These are phyloP conservation scores for Chaenodraco wilsoni DNA, from an alignment of 2,797 vertebrate genomes.

Conservation along the genomic window DNA sequence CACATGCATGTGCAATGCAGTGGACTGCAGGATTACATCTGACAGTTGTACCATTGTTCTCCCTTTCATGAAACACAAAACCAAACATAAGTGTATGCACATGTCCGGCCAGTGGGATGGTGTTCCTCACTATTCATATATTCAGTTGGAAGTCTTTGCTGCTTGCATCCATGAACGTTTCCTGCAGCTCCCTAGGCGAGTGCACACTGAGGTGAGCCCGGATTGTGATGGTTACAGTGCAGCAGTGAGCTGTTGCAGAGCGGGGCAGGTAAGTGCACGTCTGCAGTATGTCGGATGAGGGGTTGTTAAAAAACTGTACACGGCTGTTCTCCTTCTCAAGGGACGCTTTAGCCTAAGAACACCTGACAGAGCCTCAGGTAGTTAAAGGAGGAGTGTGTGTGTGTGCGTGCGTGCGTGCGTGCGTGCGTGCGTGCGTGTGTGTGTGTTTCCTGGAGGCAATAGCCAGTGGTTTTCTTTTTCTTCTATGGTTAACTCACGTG, in stretches of 20 bases:
- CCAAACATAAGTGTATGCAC: conserved; percentile 14
- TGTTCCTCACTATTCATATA: conserved; percentile 47
- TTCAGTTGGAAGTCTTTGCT: conserved; percentile 53
- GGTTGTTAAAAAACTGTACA: conserved; percentile 76
- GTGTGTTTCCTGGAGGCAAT: not conserved
- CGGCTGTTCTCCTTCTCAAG: conserved; percentile 33
- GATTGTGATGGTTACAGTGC: conserved; percentile 72
- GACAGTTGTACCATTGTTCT: not conserved
- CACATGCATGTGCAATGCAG: not conserved
- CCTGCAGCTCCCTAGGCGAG: conserved; percentile 51
- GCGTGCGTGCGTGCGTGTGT: too few relatives aligned
- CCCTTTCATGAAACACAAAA: not conserved
- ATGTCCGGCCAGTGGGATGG: conserved; percentile 13
- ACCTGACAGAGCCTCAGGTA: not conserved
- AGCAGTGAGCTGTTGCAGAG: conserved; percentile 69
- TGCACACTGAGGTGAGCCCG: conserved; percentile 41
- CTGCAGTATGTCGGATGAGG: conserved; percentile 77
- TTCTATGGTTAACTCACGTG: conserved; percentile 21
- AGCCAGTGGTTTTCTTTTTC: conserved; percentile 7
- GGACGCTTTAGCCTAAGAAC: conserved; percentile 38
- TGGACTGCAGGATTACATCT: not conserved
- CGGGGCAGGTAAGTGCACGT: conserved; percentile 86
- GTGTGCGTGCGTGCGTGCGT: too few relatives aligned
- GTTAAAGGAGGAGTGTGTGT: not conserved
- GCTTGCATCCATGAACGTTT: conserved; percentile 61